Conservation (phyloP, 2,113 vertebrate species). For the Sorex fumeus region DNA sequence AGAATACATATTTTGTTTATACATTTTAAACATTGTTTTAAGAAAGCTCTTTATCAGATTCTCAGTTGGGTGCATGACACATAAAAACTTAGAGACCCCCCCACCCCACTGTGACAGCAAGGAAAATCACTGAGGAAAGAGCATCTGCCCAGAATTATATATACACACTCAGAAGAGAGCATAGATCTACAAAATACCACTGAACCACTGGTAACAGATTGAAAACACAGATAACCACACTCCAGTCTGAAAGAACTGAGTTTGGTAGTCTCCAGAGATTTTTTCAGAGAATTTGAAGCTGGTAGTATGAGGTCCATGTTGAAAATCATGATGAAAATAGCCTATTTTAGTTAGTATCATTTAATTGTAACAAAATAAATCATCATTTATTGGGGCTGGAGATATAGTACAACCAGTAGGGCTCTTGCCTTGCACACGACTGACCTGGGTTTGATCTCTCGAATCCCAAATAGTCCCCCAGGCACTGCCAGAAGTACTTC, state of each 20-base stretch:
- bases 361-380: background rate
- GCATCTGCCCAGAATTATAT: background rate
- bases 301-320: background rate
- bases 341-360: background rate
- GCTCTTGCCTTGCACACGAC: no score
- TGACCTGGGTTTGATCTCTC: no score
- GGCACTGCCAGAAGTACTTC: no score
- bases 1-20: background rate
- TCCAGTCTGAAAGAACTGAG: background rate
- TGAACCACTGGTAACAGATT: background rate
- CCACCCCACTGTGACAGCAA: background rate
- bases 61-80: background rate
- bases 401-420: no score
- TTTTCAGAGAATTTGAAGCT: conserved; percentile 5
- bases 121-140: background rate
- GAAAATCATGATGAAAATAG: background rate
- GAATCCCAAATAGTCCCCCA: no score
- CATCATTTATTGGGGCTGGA: no score
- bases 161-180: background rate
- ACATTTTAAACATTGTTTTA: conserved; percentile 13
- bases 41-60: background rate
- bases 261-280: background rate
- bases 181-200: background rate
- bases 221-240: background rate
- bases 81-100: background rate